Evolutionary conservation across 2,888 invertebrate genomes (phyloP).

Genomic region (Trilocha varians): DNA sequence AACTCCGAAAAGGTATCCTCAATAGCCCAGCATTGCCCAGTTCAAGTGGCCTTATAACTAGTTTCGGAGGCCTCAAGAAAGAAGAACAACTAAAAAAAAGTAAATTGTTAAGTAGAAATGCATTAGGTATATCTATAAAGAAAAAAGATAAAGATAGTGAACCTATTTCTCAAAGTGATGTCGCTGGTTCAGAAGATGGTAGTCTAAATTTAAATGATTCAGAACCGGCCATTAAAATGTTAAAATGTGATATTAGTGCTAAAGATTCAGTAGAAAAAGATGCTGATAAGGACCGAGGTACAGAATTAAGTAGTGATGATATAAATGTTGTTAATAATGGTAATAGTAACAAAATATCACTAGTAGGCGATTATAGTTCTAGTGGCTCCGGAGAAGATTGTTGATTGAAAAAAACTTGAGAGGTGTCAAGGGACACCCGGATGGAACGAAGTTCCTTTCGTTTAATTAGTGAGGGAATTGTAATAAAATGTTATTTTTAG

Average conservation of each 20-base stretch:
- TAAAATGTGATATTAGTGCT: no score
- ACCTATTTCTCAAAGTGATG: constrained; percentile 1
- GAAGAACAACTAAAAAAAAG: constrained; percentile 65
- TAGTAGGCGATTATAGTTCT: constrained; percentile 54
- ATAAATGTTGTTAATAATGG: constrained; percentile 7
- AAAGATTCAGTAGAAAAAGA: no score
- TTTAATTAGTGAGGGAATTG: no score
- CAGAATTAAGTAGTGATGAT: constrained; percentile 1
- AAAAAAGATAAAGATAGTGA: neutral
- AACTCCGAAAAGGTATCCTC: constrained; percentile 64
- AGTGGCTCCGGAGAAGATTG: constrained; percentile 47
- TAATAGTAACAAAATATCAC: constrained; percentile 23
- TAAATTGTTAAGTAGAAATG: constrained; percentile 37
- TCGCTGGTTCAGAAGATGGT: no score
- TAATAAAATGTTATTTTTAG: no score
- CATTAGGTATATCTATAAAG: constrained; percentile 29
- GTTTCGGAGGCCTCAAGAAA: constrained; percentile 71
- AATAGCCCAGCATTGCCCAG: constrained; percentile 72
- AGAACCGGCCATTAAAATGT: no score
- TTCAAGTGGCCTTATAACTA: constrained; percentile 56
- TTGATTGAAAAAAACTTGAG: constrained; percentile 11
- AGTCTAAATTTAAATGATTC: no score
- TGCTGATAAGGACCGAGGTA: neutral
- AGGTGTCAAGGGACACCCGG: no score
- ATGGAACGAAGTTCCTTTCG: no score